Percentiles rank a stretch among this genome's conserved stretches.
Evolutionary conservation across 1,140 invertebrate genomes (phyloP).

Genomic region (Orchesella cincta): DNA sequence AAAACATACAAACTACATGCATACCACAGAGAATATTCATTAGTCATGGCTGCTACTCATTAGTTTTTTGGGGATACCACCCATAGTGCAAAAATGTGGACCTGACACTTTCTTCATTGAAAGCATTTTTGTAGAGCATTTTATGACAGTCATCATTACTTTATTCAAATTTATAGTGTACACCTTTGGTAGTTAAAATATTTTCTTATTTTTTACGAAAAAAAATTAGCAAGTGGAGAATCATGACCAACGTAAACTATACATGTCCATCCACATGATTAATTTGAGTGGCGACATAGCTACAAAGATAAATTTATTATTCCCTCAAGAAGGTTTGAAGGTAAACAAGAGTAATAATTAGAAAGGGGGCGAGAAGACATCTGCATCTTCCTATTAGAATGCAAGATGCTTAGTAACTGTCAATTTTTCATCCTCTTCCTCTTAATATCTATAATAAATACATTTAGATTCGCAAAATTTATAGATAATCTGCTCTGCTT

Average conservation of each 20-base stretch:
- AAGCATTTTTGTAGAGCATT: not conserved
- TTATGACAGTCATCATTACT: not conserved
- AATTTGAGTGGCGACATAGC: slow-evolving; percentile 8
- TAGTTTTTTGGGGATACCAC: slow-evolving; percentile 9
- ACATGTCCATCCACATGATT: slow-evolving; percentile 6
- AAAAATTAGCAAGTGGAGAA: not conserved
- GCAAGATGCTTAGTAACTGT: not conserved
- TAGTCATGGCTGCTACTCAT: not conserved
- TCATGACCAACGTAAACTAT: not conserved
- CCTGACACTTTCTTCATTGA: too few species aligned
- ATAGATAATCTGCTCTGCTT: too few species aligned
- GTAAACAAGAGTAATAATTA: slow-evolving; percentile 21
- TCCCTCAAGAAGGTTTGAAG: slow-evolving; percentile 9
- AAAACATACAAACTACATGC: not conserved
- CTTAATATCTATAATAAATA: not conserved
- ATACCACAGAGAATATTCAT: too few species aligned
- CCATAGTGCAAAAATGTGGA: not conserved
- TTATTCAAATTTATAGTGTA: not conserved
- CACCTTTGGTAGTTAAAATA: too few species aligned
- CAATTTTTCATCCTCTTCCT: not conserved
- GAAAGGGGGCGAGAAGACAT: slow-evolving; percentile 25
- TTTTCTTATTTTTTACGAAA: too few species aligned
- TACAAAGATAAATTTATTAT: slow-evolving; percentile 7
- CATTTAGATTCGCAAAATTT: not conserved
- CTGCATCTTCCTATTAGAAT: slow-evolving; percentile 15